phyloP scores from a whole-genome alignment of 2,888 invertebrate genomes.

The Hydraecia micacea region DNA sequence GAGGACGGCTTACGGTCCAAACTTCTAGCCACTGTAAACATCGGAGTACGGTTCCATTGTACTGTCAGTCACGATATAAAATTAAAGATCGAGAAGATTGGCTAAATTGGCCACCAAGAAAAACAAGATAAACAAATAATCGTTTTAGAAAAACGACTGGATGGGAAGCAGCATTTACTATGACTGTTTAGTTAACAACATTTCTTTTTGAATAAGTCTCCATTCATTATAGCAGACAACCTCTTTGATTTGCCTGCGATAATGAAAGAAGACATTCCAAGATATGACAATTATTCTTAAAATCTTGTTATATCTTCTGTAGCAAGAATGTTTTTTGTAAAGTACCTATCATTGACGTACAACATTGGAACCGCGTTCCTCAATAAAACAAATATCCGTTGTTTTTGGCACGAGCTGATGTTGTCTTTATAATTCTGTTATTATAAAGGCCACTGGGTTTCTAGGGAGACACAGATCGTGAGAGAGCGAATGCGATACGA shows the following conservation, averaged over 20 bases:
- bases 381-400: constrained; percentile 69
- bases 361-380: constrained; percentile 51
- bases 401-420: constrained; percentile 68
- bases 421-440: constrained; percentile 58
- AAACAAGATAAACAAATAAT: background rate
- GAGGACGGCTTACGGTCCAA: constrained; percentile 63
- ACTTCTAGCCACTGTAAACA: constrained; percentile 51
- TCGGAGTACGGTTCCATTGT: constrained; percentile 30
- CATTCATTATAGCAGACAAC: background rate
- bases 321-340: too few relatives aligned
- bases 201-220: background rate
- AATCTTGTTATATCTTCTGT: background rate
- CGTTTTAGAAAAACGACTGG: background rate
- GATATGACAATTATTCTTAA: background rate
- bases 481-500: background rate
- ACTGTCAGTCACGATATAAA: constrained; percentile 9
- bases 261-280: background rate
- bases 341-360: constrained; percentile 5
- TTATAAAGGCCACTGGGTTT: constrained; percentile 49
- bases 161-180: background rate
- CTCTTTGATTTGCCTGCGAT: background rate
- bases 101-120: background rate
- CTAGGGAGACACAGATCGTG: constrained; percentile 10
- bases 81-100: background rate
- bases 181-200: background rate